phyloP scores from a whole-genome alignment of 2,888 invertebrate species.

The Melitaea athalia region DNA sequence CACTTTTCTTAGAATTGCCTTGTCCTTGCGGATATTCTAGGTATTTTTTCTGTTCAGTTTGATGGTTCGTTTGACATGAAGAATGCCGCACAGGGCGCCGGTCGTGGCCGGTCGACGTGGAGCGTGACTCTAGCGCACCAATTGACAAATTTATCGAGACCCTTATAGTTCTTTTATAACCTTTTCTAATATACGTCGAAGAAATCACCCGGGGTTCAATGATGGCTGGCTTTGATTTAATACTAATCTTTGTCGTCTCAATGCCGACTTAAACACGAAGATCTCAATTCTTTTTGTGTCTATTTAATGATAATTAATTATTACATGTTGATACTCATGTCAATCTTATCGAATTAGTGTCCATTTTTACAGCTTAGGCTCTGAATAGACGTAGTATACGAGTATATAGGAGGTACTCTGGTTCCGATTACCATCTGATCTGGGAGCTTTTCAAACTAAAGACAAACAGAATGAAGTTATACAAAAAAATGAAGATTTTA shows the following conservation, averaged over 20 bases:
- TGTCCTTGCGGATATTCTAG: slow-evolving; percentile 62
- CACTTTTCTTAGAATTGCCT: slow-evolving; percentile 40
- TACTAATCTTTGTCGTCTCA: slow-evolving; percentile 77
- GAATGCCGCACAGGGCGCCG: slow-evolving; percentile 68
- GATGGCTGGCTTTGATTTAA: slow-evolving; percentile 61
- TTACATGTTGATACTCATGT: slow-evolving; percentile 66
- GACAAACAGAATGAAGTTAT: no score
- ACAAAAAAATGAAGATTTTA: no score
- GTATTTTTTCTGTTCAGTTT: slow-evolving; percentile 61
- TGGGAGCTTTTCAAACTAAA: no score
- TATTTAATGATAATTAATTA: slow-evolving; percentile 77
- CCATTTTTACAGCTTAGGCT: slow-evolving; percentile 44
- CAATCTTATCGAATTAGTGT: slow-evolving; percentile 73
- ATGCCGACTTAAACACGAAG: slow-evolving; percentile 76
- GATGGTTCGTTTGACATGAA: slow-evolving; percentile 75
- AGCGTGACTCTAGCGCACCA: slow-evolving; percentile 65
- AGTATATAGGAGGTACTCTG: no score
- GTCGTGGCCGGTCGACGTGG: slow-evolving; percentile 69
- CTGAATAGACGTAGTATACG: background rate
- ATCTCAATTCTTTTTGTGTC: slow-evolving; percentile 67
- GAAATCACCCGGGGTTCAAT: slow-evolving; percentile 42
- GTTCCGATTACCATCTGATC: no score
- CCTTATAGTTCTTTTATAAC: slow-evolving; percentile 46
- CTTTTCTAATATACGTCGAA: slow-evolving; percentile 15
- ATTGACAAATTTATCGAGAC: slow-evolving; percentile 52